These are phyloP conservation scores for Camelus dromedarius DNA, from an alignment of 2,113 vertebrate genomes.

Conservation along the genomic window DNA sequence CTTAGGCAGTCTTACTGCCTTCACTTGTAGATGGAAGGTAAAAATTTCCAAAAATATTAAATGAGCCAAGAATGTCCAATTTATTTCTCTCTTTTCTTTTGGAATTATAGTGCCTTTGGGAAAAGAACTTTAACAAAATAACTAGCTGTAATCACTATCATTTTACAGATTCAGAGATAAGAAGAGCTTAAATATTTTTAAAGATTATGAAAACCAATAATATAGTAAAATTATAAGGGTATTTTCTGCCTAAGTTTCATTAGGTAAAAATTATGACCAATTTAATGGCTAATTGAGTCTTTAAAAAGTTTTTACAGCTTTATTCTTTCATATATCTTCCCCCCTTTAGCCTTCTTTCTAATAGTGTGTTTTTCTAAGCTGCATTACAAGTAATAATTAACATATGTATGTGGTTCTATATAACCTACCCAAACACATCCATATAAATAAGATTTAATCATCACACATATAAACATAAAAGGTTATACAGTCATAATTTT, in stretches of 20 bases:
- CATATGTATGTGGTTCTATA: background rate
- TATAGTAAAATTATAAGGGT: background rate
- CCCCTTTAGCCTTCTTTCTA: constrained; percentile 17
- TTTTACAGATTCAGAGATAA: constrained; percentile 11
- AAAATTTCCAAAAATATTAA: constrained; percentile 21
- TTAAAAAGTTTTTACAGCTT: background rate
- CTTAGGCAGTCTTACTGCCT: background rate
- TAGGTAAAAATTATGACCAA: background rate
- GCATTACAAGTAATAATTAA: constrained; percentile 49
- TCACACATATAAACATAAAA: constrained; percentile 11
- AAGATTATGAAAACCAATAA: background rate
- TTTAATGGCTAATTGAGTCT: background rate
- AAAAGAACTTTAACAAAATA: constrained; percentile 44
- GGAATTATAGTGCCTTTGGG: background rate
- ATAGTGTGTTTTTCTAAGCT: constrained; percentile 41
- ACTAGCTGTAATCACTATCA: background rate
- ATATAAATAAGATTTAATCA: background rate
- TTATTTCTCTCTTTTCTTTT: background rate
- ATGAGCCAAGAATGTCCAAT: background rate
- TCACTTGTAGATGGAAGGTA: background rate
- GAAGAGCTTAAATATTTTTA: constrained; percentile 32
- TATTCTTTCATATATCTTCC: constrained; percentile 11
- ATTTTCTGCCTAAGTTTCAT: background rate
- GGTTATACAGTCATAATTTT: constrained; percentile 20
- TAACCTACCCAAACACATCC: constrained; percentile 24